These are phyloP conservation scores for Pocota personata DNA, from an alignment of 2,888 invertebrate genomes.

Conservation along the genomic window DNA sequence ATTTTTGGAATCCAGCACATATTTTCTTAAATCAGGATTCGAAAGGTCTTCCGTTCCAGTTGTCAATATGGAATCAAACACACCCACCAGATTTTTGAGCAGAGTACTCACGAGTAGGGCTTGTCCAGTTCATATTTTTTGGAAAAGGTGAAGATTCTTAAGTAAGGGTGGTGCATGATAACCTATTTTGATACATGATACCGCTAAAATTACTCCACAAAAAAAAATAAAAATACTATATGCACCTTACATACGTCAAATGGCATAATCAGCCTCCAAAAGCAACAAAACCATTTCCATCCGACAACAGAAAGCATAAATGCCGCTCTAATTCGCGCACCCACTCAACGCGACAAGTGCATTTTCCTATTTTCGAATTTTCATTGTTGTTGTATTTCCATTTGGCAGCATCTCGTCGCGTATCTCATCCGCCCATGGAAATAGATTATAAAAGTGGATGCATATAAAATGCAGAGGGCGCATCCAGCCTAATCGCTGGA, in stretches of 20 bases:
- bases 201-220: background rate
- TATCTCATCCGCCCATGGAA: conserved; percentile 65
- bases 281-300: conserved; percentile 23
- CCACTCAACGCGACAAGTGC: conserved; percentile 69
- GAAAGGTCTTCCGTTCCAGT: no score
- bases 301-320: conserved; percentile 43
- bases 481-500: conserved; percentile 66
- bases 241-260: conserved; percentile 21
- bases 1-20: no score
- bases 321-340: conserved; percentile 58
- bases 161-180: no score
- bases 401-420: conserved; percentile 33
- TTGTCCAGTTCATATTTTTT: no score
- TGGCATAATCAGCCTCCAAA: conserved; percentile 44
- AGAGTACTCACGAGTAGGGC: no score
- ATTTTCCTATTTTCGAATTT: conserved; percentile 69
- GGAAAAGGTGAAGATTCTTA: no score
- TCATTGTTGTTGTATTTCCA: conserved; percentile 38
- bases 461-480: conserved; percentile 57
- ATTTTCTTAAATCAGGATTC: no score
- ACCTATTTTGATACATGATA: no score
- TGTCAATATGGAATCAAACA: no score
- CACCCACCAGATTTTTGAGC: no score
- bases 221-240: background rate
- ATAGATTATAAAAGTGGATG: conserved; percentile 55